A percentile compares a stretch with the other conserved stretches of the same genome.
Evolutionary conservation across 2,113 vertebrate genomes (phyloP).

Genomic region (Petroica traversi): DNA sequence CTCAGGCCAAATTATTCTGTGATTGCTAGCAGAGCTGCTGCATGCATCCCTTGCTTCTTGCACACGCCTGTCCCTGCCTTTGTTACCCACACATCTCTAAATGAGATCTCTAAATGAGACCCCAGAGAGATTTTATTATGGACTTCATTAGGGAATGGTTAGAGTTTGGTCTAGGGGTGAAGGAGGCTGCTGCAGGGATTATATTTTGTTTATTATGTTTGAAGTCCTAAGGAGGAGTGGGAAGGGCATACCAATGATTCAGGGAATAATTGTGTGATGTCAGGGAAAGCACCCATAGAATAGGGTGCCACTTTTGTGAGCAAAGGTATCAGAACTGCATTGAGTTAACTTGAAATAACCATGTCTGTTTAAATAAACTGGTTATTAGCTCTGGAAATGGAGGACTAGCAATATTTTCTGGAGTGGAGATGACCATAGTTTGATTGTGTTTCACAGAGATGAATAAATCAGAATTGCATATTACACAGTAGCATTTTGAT

Average conservation of each 20-base stretch:
- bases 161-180: not conserved
- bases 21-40: not conserved
- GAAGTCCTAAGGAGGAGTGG: not conserved
- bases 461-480: not conserved
- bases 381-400: not conserved
- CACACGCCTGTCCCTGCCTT: accelerated
- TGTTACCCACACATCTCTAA: not conserved
- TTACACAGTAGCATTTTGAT: not conserved
- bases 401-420: not conserved
- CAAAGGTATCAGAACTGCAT: not conserved
- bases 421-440: not conserved
- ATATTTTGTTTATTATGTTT: not conserved
- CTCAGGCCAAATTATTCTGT: not conserved
- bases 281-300: not conserved
- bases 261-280: not conserved
- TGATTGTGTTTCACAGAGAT: not conserved
- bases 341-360: not conserved
- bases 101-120: accelerated
- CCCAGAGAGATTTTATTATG: not conserved
- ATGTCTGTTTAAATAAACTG: not conserved
- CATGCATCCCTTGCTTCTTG: accelerated
- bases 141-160: not conserved
- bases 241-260: not conserved
- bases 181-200: too few relatives aligned
- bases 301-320: not conserved